Conservation (phyloP, 1,140 invertebrate species). For the Dolichoris vasculosae region DNA sequence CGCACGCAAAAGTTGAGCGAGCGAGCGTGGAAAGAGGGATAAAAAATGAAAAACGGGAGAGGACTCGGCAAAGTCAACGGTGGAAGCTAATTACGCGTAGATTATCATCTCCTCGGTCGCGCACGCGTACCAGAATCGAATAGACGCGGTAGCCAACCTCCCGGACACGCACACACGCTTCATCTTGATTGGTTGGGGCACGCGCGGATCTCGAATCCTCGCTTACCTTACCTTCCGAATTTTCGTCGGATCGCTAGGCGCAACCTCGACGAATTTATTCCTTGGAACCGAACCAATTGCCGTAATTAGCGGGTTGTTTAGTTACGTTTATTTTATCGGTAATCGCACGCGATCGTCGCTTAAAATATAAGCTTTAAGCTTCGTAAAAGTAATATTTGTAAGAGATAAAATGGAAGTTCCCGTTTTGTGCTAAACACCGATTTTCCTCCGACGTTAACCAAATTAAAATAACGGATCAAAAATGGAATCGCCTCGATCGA, state of each 20-base stretch:
- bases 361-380: too few relatives aligned
- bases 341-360: conserved; percentile 33
- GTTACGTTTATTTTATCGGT: conserved; percentile 37
- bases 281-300: conserved; percentile 35
- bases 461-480: neutral
- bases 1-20: neutral
- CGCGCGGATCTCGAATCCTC: neutral
- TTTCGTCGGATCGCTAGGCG: too few relatives aligned
- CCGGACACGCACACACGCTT: neutral
- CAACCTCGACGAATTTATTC: neutral
- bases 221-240: too few relatives aligned
- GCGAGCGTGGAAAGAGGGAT: neutral
- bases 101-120: conserved; percentile 57
- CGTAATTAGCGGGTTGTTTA: conserved; percentile 40
- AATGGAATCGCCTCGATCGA: neutral
- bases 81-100: conserved; percentile 57
- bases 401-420: too few relatives aligned
- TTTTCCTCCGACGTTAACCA: too few relatives aligned
- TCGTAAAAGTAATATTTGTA: too few relatives aligned
- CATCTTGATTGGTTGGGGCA: too few relatives aligned
- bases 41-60: neutral
- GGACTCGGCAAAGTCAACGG: conserved; percentile 37
- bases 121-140: neutral
- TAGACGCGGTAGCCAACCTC: neutral
- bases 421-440: too few relatives aligned